Conservation (phyloP, 2,797 vertebrate genomes). For the Staurois parvus region DNA sequence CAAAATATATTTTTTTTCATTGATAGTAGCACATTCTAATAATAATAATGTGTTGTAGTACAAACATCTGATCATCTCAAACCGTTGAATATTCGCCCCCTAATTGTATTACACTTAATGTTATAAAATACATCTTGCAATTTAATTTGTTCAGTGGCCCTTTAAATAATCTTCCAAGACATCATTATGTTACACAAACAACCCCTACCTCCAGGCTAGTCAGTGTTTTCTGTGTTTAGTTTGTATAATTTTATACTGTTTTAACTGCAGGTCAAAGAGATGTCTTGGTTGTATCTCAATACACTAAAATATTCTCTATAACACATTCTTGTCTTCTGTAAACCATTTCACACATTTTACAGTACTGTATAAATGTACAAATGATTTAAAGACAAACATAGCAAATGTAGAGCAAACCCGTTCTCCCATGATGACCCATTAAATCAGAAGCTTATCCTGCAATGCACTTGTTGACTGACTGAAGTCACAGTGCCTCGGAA, state of each 20-base stretch:
- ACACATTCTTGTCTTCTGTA: neutral
- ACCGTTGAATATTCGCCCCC: neutral
- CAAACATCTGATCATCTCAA: neutral
- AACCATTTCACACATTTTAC: neutral
- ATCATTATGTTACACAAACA: neutral
- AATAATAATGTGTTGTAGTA: neutral
- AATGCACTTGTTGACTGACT: conserved; percentile 44
- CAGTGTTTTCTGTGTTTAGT: neutral
- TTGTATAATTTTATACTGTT: neutral
- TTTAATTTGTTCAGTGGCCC: neutral
- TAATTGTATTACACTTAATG: neutral
- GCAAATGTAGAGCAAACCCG: neutral
- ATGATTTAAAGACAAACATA: conserved; percentile 11
- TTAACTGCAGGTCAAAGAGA: neutral
- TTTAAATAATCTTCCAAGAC: neutral
- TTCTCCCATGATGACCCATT: conserved; percentile 53
- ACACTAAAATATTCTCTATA: neutral
- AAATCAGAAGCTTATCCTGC: conserved; percentile 43
- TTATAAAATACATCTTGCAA: neutral
- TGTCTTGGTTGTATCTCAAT: neutral
- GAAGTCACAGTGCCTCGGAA: conserved; percentile 28
- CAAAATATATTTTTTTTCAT: too few relatives aligned
- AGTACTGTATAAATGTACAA: neutral
- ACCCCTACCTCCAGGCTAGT: neutral
- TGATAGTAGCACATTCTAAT: too few relatives aligned